phyloP scores from a whole-genome alignment of 2,113 vertebrate species.

The Hirundichthys speculiger region DNA sequence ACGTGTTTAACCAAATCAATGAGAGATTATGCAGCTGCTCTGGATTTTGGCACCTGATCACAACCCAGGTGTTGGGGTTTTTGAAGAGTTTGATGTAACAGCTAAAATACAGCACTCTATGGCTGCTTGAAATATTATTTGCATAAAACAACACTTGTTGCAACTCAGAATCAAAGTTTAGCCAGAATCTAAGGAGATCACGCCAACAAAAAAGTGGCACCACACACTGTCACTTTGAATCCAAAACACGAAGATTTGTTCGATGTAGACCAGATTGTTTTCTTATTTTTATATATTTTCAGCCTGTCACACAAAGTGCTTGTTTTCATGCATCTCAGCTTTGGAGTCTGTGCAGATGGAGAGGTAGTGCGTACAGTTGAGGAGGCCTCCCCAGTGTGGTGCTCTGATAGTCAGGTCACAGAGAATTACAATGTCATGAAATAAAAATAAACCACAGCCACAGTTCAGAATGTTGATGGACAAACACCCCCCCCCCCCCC shows the following conservation, averaged over 20 bases:
- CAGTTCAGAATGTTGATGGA: slow-evolving; percentile 51
- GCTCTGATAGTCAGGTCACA: slow-evolving; percentile 72
- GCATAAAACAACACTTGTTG: too few relatives aligned
- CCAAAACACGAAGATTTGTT: slow-evolving; percentile 14
- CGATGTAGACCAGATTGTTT: slow-evolving; percentile 9
- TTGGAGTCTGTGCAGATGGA: slow-evolving; percentile 54
- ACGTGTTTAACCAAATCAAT: slow-evolving; percentile 1
- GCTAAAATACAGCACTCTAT: slow-evolving; percentile 22
- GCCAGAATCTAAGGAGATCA: slow-evolving; percentile 14
- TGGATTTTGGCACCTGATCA: slow-evolving; percentile 30
- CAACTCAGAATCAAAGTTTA: slow-evolving; percentile 1
- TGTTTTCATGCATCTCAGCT: slow-evolving; percentile 43
- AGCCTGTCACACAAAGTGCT: slow-evolving; percentile 36
- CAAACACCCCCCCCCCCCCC: too few relatives aligned
- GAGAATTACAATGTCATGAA: slow-evolving; percentile 72
- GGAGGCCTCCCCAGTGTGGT: slow-evolving; percentile 75
- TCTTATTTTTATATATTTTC: slow-evolving; percentile 34
- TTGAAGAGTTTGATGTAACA: background rate
- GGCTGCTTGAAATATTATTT: slow-evolving; percentile 13
- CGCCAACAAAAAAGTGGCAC: slow-evolving; percentile 34
- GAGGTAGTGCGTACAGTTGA: slow-evolving; percentile 70
- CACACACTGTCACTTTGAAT: slow-evolving; percentile 27
- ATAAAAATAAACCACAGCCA: slow-evolving; percentile 61
- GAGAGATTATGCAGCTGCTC: background rate
- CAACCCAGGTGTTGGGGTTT: slow-evolving; percentile 6